Evolutionary conservation across 2,888 invertebrate genomes (phyloP).

Genomic region (Chydorus sphaericus): DNA sequence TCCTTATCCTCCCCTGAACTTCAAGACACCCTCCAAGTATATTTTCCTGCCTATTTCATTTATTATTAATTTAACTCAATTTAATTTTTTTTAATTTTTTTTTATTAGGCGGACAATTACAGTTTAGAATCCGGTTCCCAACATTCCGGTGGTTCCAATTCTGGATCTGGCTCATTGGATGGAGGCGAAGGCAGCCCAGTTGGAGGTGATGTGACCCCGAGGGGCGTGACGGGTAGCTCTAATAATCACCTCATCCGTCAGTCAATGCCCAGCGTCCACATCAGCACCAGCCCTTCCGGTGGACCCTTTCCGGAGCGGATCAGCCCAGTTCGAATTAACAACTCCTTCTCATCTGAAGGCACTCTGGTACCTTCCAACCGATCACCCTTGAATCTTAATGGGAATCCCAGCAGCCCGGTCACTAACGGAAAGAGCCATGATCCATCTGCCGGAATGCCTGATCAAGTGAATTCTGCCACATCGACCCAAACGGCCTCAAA

Average conservation of each 20-base stretch:
- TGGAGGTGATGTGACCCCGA: neutral
- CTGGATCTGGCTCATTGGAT: conserved; percentile 5
- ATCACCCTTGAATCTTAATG: neutral
- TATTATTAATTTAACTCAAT: too few relatives aligned
- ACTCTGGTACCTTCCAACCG: neutral
- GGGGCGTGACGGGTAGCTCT: neutral
- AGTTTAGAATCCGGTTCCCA: conserved; percentile 15
- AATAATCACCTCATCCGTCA: neutral
- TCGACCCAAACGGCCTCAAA: neutral
- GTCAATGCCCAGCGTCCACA: conserved; percentile 3
- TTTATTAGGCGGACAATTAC: neutral
- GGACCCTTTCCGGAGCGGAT: neutral
- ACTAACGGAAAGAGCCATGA: neutral
- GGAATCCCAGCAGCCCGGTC: neutral
- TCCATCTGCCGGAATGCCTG: neutral
- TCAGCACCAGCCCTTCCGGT: neutral
- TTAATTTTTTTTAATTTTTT: too few relatives aligned
- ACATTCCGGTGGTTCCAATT: conserved; percentile 9
- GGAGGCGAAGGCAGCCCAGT: neutral
- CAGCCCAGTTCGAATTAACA: neutral
- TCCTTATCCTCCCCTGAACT: neutral
- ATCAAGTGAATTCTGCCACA: neutral
- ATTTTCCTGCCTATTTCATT: too few relatives aligned
- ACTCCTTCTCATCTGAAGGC: conserved; percentile 5
- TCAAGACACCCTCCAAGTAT: conserved; percentile 1